Percentiles rank a stretch among this genome's conserved stretches.
phyloP scores from a whole-genome alignment of 2,888 invertebrate species.

The Lapara coniferarum region DNA sequence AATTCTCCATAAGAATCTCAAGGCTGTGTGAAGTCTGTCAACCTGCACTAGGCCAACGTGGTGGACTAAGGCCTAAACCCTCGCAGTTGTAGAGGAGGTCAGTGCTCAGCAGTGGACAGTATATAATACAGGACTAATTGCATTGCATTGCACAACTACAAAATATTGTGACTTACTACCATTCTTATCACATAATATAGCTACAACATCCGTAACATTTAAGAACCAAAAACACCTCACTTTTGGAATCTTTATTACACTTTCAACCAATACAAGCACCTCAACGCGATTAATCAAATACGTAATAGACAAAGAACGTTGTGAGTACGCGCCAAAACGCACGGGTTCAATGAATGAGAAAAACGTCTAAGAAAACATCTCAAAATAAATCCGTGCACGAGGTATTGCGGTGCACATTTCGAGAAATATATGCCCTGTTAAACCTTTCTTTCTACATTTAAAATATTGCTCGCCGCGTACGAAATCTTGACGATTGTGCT shows the following conservation, averaged over 20 bases:
- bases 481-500: constrained; percentile 17
- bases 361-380: constrained; percentile 24
- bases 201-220: too few species aligned
- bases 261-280: not conserved
- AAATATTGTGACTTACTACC: too few species aligned
- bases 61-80: too few species aligned
- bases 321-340: constrained; percentile 1
- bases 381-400: constrained; percentile 5
- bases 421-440: constrained; percentile 22
- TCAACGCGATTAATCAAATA: not conserved
- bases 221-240: too few species aligned
- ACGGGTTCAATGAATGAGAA: constrained; percentile 26
- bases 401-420: constrained; percentile 15
- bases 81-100: too few species aligned
- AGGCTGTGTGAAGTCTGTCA: too few species aligned
- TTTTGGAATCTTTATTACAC: not conserved
- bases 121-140: too few species aligned
- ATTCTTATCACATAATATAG: too few species aligned
- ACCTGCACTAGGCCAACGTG: too few species aligned
- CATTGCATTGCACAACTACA: too few species aligned
- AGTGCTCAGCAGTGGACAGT: too few species aligned
- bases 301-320: not conserved
- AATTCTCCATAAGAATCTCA: too few species aligned
- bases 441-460: constrained; percentile 14
- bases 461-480: constrained; percentile 10